Base-by-base conservation (phyloP, 2,113 vertebrate species). In the Irena cyanogastra region DNA sequence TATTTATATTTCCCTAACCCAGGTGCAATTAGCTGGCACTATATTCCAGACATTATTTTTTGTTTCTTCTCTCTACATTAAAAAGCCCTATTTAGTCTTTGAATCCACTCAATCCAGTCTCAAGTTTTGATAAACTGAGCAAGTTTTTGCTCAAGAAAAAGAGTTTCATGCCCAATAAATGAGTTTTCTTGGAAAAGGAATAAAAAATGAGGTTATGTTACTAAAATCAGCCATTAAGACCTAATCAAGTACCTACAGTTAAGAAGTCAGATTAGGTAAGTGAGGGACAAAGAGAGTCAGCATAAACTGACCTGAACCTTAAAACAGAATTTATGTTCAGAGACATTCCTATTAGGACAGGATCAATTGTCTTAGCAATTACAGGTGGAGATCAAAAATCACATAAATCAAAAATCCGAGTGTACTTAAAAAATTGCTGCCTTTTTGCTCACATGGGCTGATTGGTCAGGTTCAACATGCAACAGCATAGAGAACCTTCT, bases 401-500 rank as follows among this genome's bases (percentile, higher is more conserved):
- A 69, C 45, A 19, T 35, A 65, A 37, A 47, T 70, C 64, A 77
- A 11, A 87, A 69, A 84, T 20, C 18, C 47, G 41, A 83, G 2
- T 8, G 8, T 47, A 77, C 10, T 45, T 74, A 1, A 27, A 65
- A 94, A 87, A 45, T 0, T 0, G 35, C 26, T 70, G 13, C 1
- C 0, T 78, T 91, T 90, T 77, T 16, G 3, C 24, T 44, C 7
- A 1, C 1, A 3, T 3, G 2, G 9, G 19, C 17, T 65, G 31
- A 59, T 17, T 1, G 3, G 33, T 74, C 33, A 77, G 14, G 31
- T 50, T 63, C 8, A 2, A 77, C 16, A 47, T 4, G 6, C 30
- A 75, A 45, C n/a, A 86, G 13, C 24, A 42, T 2, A 59, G 2
- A 7, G 14, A 77, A 53, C 14, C 12, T 66, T 81, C 17, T 77